Conservation (phyloP, 2,113 vertebrate species). For the Scytalopus superciliaris region DNA sequence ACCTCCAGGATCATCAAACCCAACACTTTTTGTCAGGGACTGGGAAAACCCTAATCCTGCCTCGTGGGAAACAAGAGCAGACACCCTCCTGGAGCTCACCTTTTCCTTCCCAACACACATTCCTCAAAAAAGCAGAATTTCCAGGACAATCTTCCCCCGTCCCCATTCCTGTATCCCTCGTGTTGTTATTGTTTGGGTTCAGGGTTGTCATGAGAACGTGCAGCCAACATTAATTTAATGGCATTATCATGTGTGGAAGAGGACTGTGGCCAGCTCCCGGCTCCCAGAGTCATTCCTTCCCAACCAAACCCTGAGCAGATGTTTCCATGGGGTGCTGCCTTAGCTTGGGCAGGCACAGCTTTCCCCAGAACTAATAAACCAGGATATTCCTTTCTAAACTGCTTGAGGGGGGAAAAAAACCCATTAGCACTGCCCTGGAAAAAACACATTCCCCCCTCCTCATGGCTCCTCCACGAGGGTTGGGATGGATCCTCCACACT, state of each 20-base stretch:
- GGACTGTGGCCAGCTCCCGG: neutral
- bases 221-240: neutral
- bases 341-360: neutral
- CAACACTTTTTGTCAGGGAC: fast-evolving
- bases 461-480: fast-evolving
- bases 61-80: fast-evolving
- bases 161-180: neutral
- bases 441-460: neutral
- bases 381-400: neutral
- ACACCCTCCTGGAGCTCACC: neutral
- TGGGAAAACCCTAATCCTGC: neutral
- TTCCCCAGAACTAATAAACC: neutral
- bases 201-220: neutral
- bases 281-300: neutral
- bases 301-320: neutral
- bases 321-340: neutral
- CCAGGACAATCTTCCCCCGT: neutral
- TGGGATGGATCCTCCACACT: neutral
- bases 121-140: neutral
- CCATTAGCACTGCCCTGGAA: neutral
- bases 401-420: no score
- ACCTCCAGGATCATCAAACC: fast-evolving
- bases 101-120: fast-evolving
- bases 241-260: neutral
- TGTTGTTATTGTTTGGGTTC: neutral